These are phyloP conservation scores for Nebria salina DNA, from an alignment of 2,888 invertebrate genomes.

Conservation along the genomic window DNA sequence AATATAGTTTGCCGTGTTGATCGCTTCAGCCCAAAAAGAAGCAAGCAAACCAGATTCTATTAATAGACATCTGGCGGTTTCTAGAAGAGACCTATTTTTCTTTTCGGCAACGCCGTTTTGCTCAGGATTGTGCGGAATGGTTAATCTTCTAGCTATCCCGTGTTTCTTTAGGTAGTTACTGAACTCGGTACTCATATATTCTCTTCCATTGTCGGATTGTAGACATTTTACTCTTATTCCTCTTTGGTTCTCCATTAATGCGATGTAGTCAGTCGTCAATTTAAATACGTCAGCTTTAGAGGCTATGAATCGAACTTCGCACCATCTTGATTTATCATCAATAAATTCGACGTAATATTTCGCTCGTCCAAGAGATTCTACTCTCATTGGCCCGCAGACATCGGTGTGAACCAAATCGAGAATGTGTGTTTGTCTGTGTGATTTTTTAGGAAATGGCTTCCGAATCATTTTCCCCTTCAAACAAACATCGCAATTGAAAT, in stretches of 20 bases:
- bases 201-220: conserved; percentile 41
- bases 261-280: too few species aligned
- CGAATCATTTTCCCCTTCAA: not conserved
- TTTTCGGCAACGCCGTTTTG: conserved; percentile 45
- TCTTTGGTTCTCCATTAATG: too few species aligned
- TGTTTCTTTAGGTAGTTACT: too few species aligned
- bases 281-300: not conserved
- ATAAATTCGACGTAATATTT: conserved; percentile 15
- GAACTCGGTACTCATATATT: conserved; percentile 26
- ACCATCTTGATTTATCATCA: conserved; percentile 17
- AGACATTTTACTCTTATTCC: too few species aligned
- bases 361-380: not conserved
- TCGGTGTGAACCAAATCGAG: conserved; percentile 2
- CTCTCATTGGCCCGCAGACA: too few species aligned
- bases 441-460: not conserved
- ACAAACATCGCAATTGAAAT: conserved; percentile 10
- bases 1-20: conserved; percentile 54
- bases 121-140: conserved; percentile 30
- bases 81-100: conserved; percentile 53
- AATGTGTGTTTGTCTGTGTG: not conserved
- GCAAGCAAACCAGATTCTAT: conserved; percentile 50
- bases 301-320: conserved; percentile 12
- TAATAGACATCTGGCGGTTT: conserved; percentile 54
- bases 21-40: conserved; percentile 56
- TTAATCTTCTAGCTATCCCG: too few species aligned